Conservation (phyloP, 2,888 invertebrate species). For the Punctoribates punctum region DNA sequence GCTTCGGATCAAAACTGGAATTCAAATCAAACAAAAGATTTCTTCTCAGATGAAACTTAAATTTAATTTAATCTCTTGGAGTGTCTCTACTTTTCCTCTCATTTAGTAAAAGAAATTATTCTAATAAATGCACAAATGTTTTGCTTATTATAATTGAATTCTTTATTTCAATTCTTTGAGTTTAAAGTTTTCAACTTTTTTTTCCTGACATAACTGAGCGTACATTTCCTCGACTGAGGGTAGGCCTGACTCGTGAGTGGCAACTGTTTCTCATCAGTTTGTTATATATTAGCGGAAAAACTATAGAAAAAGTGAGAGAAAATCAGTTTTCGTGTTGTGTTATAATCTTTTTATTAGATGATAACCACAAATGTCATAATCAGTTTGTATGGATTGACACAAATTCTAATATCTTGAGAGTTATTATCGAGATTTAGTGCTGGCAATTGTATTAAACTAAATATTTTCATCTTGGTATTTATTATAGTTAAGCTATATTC, state of each 20-base stretch:
- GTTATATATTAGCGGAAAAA: not conserved
- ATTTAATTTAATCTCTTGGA: too few relatives aligned
- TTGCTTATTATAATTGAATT: too few relatives aligned
- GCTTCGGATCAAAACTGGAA: too few relatives aligned
- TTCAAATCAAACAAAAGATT: too few relatives aligned
- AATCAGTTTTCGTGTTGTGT: not conserved
- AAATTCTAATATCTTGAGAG: not conserved
- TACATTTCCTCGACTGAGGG: too few relatives aligned
- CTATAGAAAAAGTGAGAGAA: not conserved
- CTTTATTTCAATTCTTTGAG: too few relatives aligned
- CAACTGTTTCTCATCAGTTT: not conserved
- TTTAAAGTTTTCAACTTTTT: too few relatives aligned
- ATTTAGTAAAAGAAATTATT: too few relatives aligned
- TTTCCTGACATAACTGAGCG: too few relatives aligned
- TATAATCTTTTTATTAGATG: conserved; percentile 9
- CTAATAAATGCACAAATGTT: too few relatives aligned
- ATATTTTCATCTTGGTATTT: not conserved
- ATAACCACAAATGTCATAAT: not conserved
- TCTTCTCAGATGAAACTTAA: too few relatives aligned
- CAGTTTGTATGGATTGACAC: conserved; percentile 14
- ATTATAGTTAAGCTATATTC: not conserved
- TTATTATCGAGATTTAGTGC: conserved; percentile 6
- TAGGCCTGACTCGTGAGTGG: not conserved
- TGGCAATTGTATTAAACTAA: not conserved
- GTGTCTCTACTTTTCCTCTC: too few relatives aligned